These are phyloP conservation scores for Chloromyia formosa DNA, from an alignment of 2,888 invertebrate species.

Conservation along the genomic window DNA sequence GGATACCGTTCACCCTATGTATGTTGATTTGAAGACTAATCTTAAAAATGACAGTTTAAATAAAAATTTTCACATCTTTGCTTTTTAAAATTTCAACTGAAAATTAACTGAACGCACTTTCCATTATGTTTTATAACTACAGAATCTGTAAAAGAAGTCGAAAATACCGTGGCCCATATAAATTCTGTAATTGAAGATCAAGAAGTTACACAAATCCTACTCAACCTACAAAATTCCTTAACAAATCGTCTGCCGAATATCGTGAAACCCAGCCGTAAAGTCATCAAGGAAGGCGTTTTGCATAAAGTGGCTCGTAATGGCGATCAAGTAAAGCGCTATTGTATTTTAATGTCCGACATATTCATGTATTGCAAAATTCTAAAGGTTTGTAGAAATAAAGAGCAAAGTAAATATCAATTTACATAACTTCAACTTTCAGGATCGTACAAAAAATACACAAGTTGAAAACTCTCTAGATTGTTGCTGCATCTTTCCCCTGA, in stretches of 20 bases:
- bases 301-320: conserved; percentile 68
- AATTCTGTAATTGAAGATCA: conserved; percentile 78
- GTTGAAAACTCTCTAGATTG: conserved; percentile 71
- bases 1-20: no score
- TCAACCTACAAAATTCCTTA: conserved; percentile 74
- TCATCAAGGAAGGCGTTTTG: conserved; percentile 74
- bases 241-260: conserved; percentile 71
- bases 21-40: no score
- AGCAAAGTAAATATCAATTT: conserved; percentile 5
- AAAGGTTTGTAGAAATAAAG: conserved; percentile 54
- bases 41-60: no score
- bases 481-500: conserved; percentile 74
- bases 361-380: conserved; percentile 76
- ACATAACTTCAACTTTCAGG: conserved; percentile 50
- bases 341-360: conserved; percentile 77
- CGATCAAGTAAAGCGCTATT: conserved; percentile 69
- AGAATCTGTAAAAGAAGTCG: conserved; percentile 75
- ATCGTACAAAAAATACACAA: conserved; percentile 64
- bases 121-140: no score
- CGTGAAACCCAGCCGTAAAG: conserved; percentile 70
- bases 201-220: conserved; percentile 74
- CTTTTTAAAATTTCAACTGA: no score
- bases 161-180: conserved; percentile 75
- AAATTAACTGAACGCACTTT: no score
- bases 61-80: no score